These are phyloP conservation scores for Pseudomyrmex dendroicus DNA, from an alignment of 1,140 invertebrate species.

Conservation along the genomic window DNA sequence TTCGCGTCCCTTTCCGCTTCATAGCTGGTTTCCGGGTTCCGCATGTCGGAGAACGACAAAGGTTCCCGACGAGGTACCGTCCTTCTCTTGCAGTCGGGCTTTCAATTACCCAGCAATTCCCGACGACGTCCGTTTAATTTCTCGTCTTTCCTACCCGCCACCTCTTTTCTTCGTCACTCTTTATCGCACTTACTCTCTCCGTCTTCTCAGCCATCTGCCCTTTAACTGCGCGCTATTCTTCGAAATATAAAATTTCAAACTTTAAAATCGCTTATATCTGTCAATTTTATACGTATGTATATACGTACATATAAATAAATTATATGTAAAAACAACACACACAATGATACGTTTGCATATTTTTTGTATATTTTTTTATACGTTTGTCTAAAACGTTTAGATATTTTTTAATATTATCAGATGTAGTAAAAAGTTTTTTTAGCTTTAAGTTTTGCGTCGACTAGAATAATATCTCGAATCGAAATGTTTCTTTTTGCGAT, in stretches of 20 bases:
- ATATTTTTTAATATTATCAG: no score
- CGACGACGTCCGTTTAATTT: constrained; percentile 74
- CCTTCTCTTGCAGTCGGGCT: constrained; percentile 68
- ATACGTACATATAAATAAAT: neutral
- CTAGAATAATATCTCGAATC: no score
- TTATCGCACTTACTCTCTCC: constrained; percentile 18
- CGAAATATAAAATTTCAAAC: constrained; percentile 1
- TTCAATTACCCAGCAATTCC: constrained; percentile 74
- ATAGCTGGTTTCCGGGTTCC: constrained; percentile 56
- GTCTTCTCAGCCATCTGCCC: neutral
- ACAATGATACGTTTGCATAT: no score
- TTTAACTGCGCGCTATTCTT: neutral
- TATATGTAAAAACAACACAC: neutral
- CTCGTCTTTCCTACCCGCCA: constrained; percentile 48
- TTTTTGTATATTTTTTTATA: no score
- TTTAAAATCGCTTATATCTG: neutral
- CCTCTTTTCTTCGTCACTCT: constrained; percentile 20
- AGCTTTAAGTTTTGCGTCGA: no score
- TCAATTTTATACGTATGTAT: neutral
- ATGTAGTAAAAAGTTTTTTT: no score
- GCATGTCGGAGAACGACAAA: constrained; percentile 67
- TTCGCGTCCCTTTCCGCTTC: constrained; percentile 60
- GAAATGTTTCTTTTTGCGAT: no score
- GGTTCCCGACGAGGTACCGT: constrained; percentile 61
- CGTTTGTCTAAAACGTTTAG: no score